Evolutionary conservation across 1,140 invertebrate genomes (phyloP).

Genomic region (Heterodera carotae): DNA sequence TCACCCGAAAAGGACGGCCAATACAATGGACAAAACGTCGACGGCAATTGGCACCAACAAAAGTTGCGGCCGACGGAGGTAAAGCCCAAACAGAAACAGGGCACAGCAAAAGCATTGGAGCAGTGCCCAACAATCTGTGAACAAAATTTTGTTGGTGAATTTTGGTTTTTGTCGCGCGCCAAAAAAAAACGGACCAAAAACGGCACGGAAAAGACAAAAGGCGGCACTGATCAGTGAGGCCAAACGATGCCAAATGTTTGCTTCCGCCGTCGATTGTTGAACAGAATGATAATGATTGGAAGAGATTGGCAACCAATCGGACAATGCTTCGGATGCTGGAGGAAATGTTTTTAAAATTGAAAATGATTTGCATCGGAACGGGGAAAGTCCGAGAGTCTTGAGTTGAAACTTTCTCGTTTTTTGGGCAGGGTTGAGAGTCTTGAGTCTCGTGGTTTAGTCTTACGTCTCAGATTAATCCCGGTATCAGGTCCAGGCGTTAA

Average conservation of each 20-base stretch:
- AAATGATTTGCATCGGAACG: too few relatives aligned
- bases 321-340: too few relatives aligned
- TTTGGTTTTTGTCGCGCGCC: too few relatives aligned
- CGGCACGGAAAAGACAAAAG: not conserved
- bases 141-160: too few relatives aligned
- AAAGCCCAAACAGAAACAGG: conserved; percentile 15
- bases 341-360: too few relatives aligned
- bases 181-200: not conserved
- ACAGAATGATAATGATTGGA: not conserved
- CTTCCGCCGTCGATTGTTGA: not conserved
- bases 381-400: too few relatives aligned
- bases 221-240: not conserved
- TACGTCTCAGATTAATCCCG: too few relatives aligned
- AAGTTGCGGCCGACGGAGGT: not conserved
- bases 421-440: too few relatives aligned
- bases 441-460: too few relatives aligned
- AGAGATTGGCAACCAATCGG: too few relatives aligned
- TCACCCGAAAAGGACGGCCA: conserved; percentile 21
- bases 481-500: too few relatives aligned
- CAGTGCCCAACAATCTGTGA: conserved; percentile 19
- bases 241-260: not conserved
- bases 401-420: too few relatives aligned
- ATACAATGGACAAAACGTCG: conserved; percentile 19
- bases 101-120: conserved; percentile 28
- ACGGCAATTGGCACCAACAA: not conserved